Conservation (phyloP, 2,797 vertebrate genomes). For the Triplophysa yarkandensis region DNA sequence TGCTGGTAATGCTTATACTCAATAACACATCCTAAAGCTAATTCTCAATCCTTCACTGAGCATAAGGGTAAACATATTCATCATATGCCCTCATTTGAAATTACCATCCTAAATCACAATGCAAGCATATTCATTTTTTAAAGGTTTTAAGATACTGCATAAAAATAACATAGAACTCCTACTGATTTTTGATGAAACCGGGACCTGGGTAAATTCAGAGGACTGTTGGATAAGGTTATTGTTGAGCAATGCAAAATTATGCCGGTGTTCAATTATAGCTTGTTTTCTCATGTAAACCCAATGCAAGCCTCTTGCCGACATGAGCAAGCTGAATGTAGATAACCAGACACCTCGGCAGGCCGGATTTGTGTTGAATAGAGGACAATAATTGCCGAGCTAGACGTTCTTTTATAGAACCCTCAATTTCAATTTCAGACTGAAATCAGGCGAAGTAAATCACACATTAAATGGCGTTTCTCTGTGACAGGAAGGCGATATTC, state of each 20-base stretch:
- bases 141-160: background rate
- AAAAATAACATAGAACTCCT: background rate
- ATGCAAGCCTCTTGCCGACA: constrained; percentile 33
- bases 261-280: constrained; percentile 11
- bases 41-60: background rate
- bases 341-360: constrained; percentile 37
- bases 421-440: constrained; percentile 31
- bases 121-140: background rate
- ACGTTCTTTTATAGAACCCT: constrained; percentile 22
- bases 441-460: constrained; percentile 5
- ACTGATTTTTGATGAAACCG: no score
- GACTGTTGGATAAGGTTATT: constrained; percentile 9
- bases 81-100: background rate
- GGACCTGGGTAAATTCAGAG: background rate
- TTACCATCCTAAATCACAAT: background rate
- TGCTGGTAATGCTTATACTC: background rate
- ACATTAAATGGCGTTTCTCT: constrained; percentile 25
- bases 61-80: background rate
- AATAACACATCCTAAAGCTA: background rate
- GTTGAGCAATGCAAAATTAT: constrained; percentile 31
- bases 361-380: constrained; percentile 31
- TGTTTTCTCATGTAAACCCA: constrained; percentile 26
- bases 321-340: constrained; percentile 36
- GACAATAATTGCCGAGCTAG: constrained; percentile 20
- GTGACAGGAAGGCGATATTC: constrained; percentile 33